Conservation (phyloP, 2,888 invertebrate species). For the Acanthosepion pharaonis region DNA sequence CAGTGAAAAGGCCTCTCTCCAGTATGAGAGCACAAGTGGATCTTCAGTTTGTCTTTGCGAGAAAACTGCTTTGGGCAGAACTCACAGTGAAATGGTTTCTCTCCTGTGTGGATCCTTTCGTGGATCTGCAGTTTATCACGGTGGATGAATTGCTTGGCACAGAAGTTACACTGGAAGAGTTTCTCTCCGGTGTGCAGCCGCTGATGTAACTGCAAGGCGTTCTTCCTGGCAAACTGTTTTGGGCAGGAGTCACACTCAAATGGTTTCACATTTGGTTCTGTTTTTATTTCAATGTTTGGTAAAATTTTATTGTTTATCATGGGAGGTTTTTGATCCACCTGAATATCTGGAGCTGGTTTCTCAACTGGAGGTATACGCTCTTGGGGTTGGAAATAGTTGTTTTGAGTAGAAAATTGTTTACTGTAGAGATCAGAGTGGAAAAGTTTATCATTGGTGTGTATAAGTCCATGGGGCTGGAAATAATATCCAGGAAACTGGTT, state of each 20-base stretch:
- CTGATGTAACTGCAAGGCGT: not conserved
- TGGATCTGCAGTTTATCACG: not conserved
- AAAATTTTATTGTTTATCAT: not conserved
- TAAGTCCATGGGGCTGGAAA: not conserved
- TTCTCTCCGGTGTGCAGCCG: not conserved
- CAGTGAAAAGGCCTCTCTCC: not conserved
- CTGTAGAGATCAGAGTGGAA: slow-evolving; percentile 11
- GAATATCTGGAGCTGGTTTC: not conserved
- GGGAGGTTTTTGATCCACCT: not conserved
- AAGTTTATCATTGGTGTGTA: not conserved
- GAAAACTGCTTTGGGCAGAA: not conserved
- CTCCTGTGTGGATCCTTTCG: not conserved
- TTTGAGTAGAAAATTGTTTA: not conserved
- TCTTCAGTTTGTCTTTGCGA: not conserved
- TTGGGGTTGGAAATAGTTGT: not conserved
- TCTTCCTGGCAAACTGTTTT: not conserved
- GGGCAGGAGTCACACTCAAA: not conserved
- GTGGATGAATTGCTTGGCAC: not conserved
- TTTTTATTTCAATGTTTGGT: not conserved
- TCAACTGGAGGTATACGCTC: not conserved
- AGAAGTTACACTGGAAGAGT: not conserved
- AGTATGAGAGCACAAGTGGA: not conserved
- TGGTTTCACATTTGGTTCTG: not conserved
- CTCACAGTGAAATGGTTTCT: not conserved
- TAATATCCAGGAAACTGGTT: not conserved